Evolutionary conservation across 1,140 invertebrate species (phyloP).

Genomic region (Bombyx mandarina): DNA sequence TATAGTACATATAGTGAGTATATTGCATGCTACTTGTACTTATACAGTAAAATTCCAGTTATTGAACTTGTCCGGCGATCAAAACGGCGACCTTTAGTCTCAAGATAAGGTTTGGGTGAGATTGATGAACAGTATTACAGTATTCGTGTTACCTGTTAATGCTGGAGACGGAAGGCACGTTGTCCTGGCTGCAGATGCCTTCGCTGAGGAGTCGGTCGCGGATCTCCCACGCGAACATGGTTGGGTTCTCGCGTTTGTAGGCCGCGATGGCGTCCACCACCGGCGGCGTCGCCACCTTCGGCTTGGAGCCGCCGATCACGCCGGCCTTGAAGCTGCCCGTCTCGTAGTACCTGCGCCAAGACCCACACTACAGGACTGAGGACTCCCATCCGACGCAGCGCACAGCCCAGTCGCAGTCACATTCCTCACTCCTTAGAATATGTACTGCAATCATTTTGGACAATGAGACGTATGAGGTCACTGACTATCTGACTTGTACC

Average conservation of each 20-base stretch:
- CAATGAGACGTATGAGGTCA: too few relatives aligned
- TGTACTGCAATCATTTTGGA: too few relatives aligned
- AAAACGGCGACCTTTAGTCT: too few relatives aligned
- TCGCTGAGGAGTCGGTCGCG: conserved; percentile 95
- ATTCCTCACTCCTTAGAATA: too few relatives aligned
- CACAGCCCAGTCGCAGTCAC: too few relatives aligned
- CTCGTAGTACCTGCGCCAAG: conserved; percentile 90
- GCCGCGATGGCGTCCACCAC: conserved; percentile 98
- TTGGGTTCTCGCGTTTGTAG: conserved; percentile 99
- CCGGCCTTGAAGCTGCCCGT: conserved; percentile 99
- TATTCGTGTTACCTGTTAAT: conserved; percentile 93
- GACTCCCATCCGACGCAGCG: too few relatives aligned
- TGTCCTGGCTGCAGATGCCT: conserved; percentile 97
- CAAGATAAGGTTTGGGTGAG: neutral
- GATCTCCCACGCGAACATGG: conserved; percentile 99
- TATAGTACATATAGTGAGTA: too few relatives aligned
- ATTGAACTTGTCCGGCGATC: too few relatives aligned
- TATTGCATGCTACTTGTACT: too few relatives aligned
- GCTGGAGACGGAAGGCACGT: conserved; percentile 98
- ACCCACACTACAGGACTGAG: too few relatives aligned
- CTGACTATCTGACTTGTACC: too few relatives aligned
- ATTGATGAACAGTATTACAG: neutral
- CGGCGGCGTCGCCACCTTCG: conserved; percentile 98
- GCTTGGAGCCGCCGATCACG: conserved; percentile 98
- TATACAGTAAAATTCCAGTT: too few relatives aligned